Percentiles rank a stretch among this genome's conserved stretches.
Evolutionary conservation across 2,888 invertebrate genomes (phyloP).

Genomic region (Eupithecia vulgata): DNA sequence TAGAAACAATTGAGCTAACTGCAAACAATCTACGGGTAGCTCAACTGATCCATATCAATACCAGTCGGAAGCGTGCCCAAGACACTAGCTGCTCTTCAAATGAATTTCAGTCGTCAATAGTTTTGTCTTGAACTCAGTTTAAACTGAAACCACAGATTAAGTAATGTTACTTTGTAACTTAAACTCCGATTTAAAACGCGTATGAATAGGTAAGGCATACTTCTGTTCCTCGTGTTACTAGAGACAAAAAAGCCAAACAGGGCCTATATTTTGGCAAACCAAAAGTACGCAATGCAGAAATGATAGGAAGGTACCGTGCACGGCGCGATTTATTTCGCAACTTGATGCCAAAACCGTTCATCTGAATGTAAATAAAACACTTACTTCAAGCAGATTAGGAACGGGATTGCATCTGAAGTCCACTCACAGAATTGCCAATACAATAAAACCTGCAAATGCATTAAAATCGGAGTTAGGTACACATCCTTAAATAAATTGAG

Average conservation of each 20-base stretch:
- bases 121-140: too few species aligned
- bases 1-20: too few species aligned
- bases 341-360: slow-evolving; percentile 8
- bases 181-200: too few species aligned
- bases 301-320: neutral
- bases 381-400: slow-evolving; percentile 13
- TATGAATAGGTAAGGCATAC: too few species aligned
- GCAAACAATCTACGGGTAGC: too few species aligned
- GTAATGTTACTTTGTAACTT: too few species aligned
- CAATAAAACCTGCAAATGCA: neutral
- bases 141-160: too few species aligned
- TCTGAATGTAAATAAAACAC: slow-evolving; percentile 16
- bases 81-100: too few species aligned
- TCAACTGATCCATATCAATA: too few species aligned
- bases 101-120: too few species aligned
- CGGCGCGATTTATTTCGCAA: neutral
- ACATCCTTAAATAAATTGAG: neutral
- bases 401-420: slow-evolving; percentile 1
- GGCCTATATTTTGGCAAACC: neutral
- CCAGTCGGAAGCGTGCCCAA: too few species aligned
- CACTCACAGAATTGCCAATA: slow-evolving; percentile 3
- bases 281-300: slow-evolving; percentile 8
- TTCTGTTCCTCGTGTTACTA: too few species aligned
- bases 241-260: neutral
- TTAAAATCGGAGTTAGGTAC: neutral